Evolutionary conservation across 2,113 vertebrate genomes (phyloP).

Genomic region (Chroicocephalus ridibundus): DNA sequence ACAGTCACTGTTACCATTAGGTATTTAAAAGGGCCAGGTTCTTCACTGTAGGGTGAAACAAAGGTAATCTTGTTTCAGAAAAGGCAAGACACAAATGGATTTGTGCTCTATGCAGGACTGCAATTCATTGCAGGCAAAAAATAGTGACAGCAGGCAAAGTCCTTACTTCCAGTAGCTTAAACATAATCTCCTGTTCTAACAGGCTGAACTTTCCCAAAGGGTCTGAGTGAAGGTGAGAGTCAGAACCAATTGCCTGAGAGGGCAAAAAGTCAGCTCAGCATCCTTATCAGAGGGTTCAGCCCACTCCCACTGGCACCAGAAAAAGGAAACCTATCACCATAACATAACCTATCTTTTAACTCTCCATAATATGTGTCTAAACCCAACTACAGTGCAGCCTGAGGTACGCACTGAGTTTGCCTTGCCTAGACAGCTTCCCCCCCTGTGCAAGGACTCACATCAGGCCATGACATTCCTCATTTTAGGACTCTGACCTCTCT

Average conservation of each 20-base stretch:
- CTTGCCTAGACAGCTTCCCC: neutral
- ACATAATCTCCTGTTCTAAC: neutral
- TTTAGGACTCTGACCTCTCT: neutral
- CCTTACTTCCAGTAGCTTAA: neutral
- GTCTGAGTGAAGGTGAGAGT: neutral
- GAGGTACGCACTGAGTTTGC: neutral
- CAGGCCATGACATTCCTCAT: neutral
- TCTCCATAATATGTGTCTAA: neutral
- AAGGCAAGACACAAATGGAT: neutral
- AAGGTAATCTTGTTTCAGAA: neutral
- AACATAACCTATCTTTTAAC: neutral
- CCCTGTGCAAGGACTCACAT: neutral
- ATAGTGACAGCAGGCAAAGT: neutral
- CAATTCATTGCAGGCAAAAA: neutral
- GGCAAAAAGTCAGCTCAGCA: neutral
- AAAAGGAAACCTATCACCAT: neutral
- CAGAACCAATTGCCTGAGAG: neutral
- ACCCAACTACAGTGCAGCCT: neutral
- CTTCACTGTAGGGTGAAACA: neutral
- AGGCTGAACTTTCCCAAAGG: neutral
- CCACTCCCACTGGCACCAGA: neutral
- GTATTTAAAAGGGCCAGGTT: neutral
- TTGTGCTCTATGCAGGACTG: neutral
- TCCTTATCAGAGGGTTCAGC: neutral
- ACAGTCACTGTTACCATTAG: neutral